These are phyloP conservation scores for Phalacrocorax brasilianus DNA, from an alignment of 2,113 vertebrate species.

Conservation along the genomic window DNA sequence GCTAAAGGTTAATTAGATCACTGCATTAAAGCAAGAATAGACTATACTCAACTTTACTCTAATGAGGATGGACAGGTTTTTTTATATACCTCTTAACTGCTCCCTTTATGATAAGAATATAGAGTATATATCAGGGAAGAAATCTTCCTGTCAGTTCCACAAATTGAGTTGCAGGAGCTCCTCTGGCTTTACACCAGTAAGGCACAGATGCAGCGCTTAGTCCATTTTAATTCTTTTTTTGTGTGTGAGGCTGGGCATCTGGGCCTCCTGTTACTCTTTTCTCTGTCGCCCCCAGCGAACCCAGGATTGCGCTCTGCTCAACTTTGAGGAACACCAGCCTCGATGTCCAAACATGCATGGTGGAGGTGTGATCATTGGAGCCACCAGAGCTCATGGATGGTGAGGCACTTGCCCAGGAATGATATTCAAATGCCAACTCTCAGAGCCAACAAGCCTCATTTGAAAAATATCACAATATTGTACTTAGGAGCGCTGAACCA, in stretches of 20 bases:
- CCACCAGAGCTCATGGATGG: accelerated
- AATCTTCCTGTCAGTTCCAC: background rate
- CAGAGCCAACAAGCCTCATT: background rate
- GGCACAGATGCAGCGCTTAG: background rate
- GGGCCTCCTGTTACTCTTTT: accelerated
- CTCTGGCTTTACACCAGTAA: background rate
- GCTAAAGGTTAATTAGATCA: slow-evolving; percentile 87
- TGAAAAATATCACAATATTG: background rate
- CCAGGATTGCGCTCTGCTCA: background rate
- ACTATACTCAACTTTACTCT: slow-evolving; percentile 65
- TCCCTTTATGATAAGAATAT: background rate
- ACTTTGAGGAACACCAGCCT: background rate
- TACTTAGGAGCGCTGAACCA: accelerated
- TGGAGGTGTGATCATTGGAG: background rate
- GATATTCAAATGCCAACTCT: background rate
- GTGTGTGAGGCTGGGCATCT: background rate
- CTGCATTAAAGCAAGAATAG: slow-evolving; percentile 77
- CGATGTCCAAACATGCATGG: accelerated
- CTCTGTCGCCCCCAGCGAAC: accelerated
- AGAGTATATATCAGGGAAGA: background rate
- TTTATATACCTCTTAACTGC: slow-evolving; percentile 37
- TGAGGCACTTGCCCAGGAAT: background rate
- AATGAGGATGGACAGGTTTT: slow-evolving; percentile 62
- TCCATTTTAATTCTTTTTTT: background rate
- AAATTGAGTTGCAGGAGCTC: background rate